Base-by-base conservation (phyloP, 2,797 vertebrate genomes). In the Molossus molossus region DNA sequence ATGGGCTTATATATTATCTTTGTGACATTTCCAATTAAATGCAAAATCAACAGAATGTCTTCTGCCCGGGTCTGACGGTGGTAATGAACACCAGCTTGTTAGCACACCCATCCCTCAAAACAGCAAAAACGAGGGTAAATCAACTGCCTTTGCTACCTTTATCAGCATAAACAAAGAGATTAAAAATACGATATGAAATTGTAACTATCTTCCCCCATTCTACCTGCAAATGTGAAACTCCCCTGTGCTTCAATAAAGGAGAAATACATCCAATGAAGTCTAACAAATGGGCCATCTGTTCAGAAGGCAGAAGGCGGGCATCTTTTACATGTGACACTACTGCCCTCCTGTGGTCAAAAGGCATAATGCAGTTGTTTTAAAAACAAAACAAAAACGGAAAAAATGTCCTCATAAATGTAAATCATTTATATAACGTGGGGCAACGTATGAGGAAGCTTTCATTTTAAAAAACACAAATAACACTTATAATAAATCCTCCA, bases 251-350 rank as follows among this genome's bases (percentile, higher is more conserved):
- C 97, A 97, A 96, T 97, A 98, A 97, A 97, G 50, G 62, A 88
- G 97, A 98, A 97, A 97, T 87, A 94, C 48, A 96, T 89, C 72
- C 96, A 97, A 69, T 83, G 97, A 98, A 98, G 97, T 96, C 96
- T 97, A 97, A 98, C 97, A 97, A 98, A 97, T 91, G 72, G 20
- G 69, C 97, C 97, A 97, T 97, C 98, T 97, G 97, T 73, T 97
- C 80, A 3, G 50, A n/a, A 25, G 95, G 70, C 18, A 40, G 53
- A 50, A 9, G 53, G 33, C 8, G 40, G 58, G 33, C 29, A 3
- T 17, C 67, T 72, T 85, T 97, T 97, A 33, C 25, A 6, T 37
- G 96, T 94, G 92, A 83, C 97, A 96, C 95, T 0, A 84, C 93
- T 98, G 98, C 76, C 98, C 98, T 96, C 98, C 25, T 65, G 98